A percentile compares a stretch with the other conserved stretches of the same genome.
phyloP scores from a whole-genome alignment of 1,140 invertebrate species.

The silkworm (Bombyx mori) region DNA sequence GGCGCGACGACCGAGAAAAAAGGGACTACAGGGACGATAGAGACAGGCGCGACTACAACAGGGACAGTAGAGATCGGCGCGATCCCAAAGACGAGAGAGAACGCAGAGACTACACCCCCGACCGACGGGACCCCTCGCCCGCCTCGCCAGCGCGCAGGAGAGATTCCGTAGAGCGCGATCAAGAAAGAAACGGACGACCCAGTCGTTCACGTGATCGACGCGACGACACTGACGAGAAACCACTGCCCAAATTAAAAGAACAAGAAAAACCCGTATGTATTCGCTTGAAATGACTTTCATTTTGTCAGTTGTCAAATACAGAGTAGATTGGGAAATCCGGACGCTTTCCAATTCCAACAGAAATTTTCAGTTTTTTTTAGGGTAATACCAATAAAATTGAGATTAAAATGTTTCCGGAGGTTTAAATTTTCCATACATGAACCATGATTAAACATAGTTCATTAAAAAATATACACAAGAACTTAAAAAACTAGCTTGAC shows the following conservation, averaged over 20 bases:
- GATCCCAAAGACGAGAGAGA: conserved; percentile 18
- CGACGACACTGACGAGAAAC: conserved; percentile 55
- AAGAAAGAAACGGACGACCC: conserved; percentile 27
- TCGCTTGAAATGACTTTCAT: no score
- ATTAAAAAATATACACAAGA: no score
- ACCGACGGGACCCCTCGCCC: conserved; percentile 7
- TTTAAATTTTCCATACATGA: no score
- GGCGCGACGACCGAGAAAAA: conserved; percentile 28
- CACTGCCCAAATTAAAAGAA: conserved; percentile 75
- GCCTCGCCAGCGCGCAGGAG: conserved; percentile 6
- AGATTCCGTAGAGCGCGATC: not conserved
- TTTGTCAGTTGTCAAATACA: no score
- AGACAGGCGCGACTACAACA: conserved; percentile 23
- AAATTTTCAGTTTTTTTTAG: no score
- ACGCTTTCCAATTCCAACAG: no score
- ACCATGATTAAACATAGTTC: no score
- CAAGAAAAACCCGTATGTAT: conserved; percentile 74
- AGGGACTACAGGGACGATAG: conserved; percentile 20
- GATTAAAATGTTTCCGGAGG: no score
- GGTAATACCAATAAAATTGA: no score
- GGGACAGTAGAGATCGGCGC: conserved; percentile 17
- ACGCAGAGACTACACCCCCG: conserved; percentile 7
- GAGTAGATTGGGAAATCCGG: no score
- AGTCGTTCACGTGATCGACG: conserved; percentile 40
- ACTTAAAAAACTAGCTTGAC: no score